A percentile compares a stretch with the other conserved stretches of the same genome.
These are phyloP conservation scores for Chloroceryle aenea DNA, from an alignment of 2,113 vertebrate genomes.

Conservation along the genomic window DNA sequence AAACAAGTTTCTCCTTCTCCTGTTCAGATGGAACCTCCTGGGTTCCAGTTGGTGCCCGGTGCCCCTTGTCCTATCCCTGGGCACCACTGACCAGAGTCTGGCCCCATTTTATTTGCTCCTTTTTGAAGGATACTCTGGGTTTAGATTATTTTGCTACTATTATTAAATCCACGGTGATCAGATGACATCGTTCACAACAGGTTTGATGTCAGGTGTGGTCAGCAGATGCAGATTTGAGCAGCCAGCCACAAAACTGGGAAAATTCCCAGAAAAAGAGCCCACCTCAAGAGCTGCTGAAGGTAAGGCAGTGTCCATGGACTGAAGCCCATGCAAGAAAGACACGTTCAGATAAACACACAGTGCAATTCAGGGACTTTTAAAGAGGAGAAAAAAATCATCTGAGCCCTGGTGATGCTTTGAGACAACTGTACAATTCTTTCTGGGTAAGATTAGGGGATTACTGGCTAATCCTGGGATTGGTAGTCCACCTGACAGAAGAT, in stretches of 20 bases:
- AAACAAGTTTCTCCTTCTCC: background rate
- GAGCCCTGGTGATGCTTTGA: background rate
- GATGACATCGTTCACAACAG: background rate
- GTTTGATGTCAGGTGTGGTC: background rate
- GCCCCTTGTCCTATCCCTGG: no score
- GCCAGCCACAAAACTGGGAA: background rate
- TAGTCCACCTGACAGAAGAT: background rate
- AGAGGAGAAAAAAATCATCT: no score
- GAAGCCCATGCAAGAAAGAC: background rate
- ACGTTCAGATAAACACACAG: rapidly evolving
- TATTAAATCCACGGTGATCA: rapidly evolving
- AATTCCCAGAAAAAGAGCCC: background rate
- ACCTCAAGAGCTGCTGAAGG: background rate
- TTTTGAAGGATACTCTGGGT: background rate
- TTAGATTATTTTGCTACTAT: background rate
- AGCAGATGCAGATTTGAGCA: background rate
- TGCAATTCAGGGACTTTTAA: background rate
- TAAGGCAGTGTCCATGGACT: background rate
- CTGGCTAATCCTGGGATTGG: background rate
- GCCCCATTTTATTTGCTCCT: background rate
- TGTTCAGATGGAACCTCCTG: no score
- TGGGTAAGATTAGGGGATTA: background rate
- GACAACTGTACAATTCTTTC: background rate
- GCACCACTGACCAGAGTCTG: no score
- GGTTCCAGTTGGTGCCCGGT: no score